Evolutionary conservation across 2,888 invertebrate species (phyloP).

Genomic region (Scrobipalpa costella): DNA sequence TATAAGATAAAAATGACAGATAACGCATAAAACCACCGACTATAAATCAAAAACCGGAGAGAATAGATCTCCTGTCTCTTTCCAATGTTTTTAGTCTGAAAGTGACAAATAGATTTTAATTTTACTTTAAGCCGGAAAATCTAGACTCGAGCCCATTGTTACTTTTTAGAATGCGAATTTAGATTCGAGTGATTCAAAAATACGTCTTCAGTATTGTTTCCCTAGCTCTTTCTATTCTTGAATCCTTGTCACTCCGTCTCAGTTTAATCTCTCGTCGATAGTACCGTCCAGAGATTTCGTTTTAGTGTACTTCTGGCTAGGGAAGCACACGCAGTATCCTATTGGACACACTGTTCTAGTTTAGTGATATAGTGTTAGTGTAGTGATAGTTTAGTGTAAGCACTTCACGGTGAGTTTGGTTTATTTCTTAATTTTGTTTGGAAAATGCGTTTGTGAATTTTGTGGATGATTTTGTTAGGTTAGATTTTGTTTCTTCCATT

Average conservation of each 20-base stretch:
- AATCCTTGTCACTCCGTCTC: not conserved
- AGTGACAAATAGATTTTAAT: no score
- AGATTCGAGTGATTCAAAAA: no score
- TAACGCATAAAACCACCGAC: no score
- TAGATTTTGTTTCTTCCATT: no score
- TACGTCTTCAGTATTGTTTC: slow-evolving; percentile 6
- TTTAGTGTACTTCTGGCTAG: slow-evolving; percentile 10
- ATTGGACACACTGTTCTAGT: not conserved
- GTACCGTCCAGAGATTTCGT: not conserved
- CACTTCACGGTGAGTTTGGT: not conserved
- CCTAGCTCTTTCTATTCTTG: slow-evolving; percentile 3
- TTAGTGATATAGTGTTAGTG: slow-evolving; percentile 1
- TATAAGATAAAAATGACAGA: no score
- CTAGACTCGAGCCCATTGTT: no score
- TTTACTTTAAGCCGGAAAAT: no score
- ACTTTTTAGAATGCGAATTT: no score
- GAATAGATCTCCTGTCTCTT: no score
- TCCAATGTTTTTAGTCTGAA: no score
- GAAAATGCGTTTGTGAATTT: not conserved
- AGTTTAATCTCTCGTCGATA: not conserved
- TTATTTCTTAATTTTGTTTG: not conserved
- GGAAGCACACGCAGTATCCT: not conserved
- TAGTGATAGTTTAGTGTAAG: not conserved
- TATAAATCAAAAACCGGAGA: no score
- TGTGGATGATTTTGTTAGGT: not conserved